Percentiles rank a stretch among this genome's conserved stretches.
Conservation (phyloP, 2,888 invertebrate species). For the Phengaris alcon region DNA sequence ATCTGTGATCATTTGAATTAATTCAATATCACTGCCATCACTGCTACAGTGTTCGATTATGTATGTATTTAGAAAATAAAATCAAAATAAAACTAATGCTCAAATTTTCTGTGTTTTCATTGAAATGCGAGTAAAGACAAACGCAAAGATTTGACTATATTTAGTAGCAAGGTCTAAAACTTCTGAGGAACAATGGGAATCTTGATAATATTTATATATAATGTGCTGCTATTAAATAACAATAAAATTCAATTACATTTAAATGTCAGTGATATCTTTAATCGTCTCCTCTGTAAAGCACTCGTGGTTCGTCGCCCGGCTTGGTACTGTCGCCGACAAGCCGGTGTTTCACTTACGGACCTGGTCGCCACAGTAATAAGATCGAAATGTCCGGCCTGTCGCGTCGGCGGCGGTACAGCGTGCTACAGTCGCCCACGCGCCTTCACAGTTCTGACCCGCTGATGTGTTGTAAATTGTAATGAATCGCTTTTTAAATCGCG, state of each 20-base stretch:
- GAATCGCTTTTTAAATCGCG: conserved; percentile 18
- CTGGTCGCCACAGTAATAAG: background rate
- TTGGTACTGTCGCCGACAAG: background rate
- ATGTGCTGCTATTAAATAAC: conserved; percentile 3
- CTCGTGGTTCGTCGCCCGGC: background rate
- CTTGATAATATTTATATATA: background rate
- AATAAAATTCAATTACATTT: conserved; percentile 8
- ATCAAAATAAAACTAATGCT: too few species aligned
- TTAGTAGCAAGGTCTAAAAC: background rate
- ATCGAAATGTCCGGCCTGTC: background rate
- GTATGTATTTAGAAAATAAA: too few species aligned
- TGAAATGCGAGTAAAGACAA: too few species aligned
- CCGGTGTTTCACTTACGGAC: background rate
- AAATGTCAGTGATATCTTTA: conserved; percentile 13
- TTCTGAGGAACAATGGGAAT: background rate
- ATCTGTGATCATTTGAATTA: too few species aligned
- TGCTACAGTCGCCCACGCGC: background rate
- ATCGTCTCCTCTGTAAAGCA: background rate
- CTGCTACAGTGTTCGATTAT: too few species aligned
- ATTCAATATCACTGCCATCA: too few species aligned
- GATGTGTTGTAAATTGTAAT: conserved; percentile 14
- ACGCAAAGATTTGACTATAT: too few species aligned
- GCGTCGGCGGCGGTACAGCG: background rate
- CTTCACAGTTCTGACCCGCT: background rate
- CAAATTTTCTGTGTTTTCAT: too few species aligned